Evolutionary conservation across 1,140 invertebrate species (phyloP).

Genomic region (Danaus plexippus): DNA sequence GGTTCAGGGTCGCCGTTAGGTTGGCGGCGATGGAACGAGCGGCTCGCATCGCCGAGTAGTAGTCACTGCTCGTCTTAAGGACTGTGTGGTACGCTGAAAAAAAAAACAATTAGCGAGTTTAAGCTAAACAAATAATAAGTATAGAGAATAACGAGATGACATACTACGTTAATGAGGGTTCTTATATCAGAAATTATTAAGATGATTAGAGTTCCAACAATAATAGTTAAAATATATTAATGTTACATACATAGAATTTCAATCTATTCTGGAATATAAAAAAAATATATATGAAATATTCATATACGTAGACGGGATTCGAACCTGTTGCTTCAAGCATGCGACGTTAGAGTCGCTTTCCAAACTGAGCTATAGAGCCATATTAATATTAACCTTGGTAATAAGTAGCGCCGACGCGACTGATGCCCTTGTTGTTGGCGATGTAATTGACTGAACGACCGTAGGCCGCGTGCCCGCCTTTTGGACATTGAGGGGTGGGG

Average conservation of each 20-base stretch:
- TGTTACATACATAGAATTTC: too few species aligned
- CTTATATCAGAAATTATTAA: too few species aligned
- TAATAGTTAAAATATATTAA: too few species aligned
- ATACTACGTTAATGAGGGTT: too few species aligned
- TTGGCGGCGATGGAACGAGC: slow-evolving; percentile 86
- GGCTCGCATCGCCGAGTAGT: slow-evolving; percentile 88
- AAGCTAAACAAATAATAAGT: not conserved
- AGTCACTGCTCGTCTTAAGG: slow-evolving; percentile 93
- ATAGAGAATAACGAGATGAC: too few species aligned
- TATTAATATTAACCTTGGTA: slow-evolving; percentile 76
- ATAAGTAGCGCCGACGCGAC: slow-evolving; percentile 80
- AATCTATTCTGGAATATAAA: too few species aligned
- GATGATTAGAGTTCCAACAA: too few species aligned
- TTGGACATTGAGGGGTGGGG: slow-evolving; percentile 85
- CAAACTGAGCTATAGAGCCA: not conserved
- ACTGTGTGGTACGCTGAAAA: slow-evolving; percentile 90
- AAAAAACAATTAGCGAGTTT: not conserved
- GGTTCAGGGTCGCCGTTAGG: slow-evolving; percentile 84
- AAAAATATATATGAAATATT: too few species aligned
- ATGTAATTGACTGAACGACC: slow-evolving; percentile 78
- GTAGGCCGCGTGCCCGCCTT: slow-evolving; percentile 90
- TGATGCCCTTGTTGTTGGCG: slow-evolving; percentile 38
- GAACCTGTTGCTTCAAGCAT: too few species aligned
- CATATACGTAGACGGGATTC: too few species aligned
- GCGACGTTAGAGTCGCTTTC: too few species aligned